Percentiles rank a stretch among this genome's conserved stretches.
Evolutionary conservation across 2,888 invertebrate genomes (phyloP).

Genomic region (Heliconius ethilla): DNA sequence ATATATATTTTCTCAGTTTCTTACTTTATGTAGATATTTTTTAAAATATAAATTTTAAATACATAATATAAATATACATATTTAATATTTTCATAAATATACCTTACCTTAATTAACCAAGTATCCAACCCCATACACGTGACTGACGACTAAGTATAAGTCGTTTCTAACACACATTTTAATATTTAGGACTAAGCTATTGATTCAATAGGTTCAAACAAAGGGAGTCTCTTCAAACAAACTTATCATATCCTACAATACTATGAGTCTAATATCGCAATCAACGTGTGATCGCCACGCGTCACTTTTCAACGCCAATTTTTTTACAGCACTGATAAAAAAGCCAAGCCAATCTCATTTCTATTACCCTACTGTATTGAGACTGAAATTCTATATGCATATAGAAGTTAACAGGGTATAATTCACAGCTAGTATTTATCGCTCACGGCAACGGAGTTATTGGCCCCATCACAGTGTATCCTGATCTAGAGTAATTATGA

Average conservation of each 20-base stretch:
- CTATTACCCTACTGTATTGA: neutral
- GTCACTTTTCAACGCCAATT: constrained; percentile 35
- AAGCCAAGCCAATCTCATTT: constrained; percentile 13
- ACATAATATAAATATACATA: too few species aligned
- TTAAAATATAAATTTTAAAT: too few species aligned
- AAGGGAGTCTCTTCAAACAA: constrained; percentile 43
- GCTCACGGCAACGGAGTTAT: constrained; percentile 58
- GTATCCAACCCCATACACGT: neutral
- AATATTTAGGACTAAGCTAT: constrained; percentile 28
- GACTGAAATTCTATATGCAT: constrained; percentile 13
- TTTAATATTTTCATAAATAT: too few species aligned
- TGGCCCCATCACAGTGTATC: constrained; percentile 48
- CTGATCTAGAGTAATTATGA: constrained; percentile 28
- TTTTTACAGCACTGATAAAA: constrained; percentile 16
- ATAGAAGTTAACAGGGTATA: constrained; percentile 18
- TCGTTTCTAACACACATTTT: constrained; percentile 6
- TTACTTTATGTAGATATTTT: too few species aligned
- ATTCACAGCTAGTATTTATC: constrained; percentile 52
- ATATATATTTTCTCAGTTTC: too few species aligned
- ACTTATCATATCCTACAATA: constrained; percentile 34
- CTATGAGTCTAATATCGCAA: constrained; percentile 33
- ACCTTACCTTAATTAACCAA: neutral
- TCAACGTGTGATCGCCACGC: constrained; percentile 41
- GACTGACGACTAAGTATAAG: neutral
- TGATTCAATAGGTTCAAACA: constrained; percentile 41